phyloP scores from a whole-genome alignment of 2,797 vertebrate genomes.

The Anabas testudineus region DNA sequence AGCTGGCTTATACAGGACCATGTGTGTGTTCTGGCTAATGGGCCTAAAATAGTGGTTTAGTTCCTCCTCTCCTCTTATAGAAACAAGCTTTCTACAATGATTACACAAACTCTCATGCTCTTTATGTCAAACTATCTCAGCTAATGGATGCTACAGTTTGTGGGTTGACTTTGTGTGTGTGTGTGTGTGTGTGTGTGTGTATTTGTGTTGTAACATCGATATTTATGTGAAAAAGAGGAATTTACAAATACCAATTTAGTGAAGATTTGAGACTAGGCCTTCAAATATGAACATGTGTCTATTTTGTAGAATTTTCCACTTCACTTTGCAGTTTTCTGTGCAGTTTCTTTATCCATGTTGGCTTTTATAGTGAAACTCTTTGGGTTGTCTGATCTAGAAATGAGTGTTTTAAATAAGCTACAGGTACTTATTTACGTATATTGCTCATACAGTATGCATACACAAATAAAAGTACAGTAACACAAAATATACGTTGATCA shows the following conservation, averaged over 20 bases:
- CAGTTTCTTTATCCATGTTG: neutral
- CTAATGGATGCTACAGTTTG: neutral
- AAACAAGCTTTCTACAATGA: slow-evolving; percentile 7
- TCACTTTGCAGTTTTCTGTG: too few relatives aligned
- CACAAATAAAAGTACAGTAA: neutral
- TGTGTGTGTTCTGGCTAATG: slow-evolving; percentile 21
- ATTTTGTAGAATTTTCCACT: neutral
- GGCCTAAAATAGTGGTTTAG: slow-evolving; percentile 19
- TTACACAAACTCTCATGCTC: neutral
- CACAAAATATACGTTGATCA: neutral
- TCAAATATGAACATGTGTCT: neutral
- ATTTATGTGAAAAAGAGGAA: neutral
- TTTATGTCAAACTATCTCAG: slow-evolving; percentile 4
- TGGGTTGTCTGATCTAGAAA: neutral
- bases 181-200: neutral
- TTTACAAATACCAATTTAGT: neutral
- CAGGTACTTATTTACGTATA: neutral
- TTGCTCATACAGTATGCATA: too few relatives aligned
- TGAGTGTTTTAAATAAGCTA: neutral
- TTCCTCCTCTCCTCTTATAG: slow-evolving; percentile 3
- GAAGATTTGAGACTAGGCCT: neutral
- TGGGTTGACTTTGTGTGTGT: neutral
- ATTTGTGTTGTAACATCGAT: neutral
- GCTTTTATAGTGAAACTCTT: neutral
- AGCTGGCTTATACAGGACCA: neutral